Evolutionary conservation across 2,113 vertebrate species (phyloP).

Genomic region (Petrocephalus zakoni): DNA sequence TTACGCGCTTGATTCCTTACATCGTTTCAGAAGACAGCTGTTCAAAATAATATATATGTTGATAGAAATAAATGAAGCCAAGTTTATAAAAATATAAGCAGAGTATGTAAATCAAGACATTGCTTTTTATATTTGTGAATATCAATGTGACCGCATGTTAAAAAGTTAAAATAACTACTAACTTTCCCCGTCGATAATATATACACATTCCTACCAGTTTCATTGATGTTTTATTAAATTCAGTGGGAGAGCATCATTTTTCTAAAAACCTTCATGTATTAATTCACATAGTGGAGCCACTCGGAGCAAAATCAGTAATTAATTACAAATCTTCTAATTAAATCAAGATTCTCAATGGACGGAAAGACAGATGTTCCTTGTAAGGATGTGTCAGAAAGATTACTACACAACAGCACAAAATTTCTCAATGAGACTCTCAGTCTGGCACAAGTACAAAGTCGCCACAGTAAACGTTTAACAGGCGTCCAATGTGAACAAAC

Average conservation of each 20-base stretch:
- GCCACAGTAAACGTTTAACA: background rate
- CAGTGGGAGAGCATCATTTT: background rate
- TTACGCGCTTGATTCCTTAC: constrained; percentile 12
- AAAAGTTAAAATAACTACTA: background rate
- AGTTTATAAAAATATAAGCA: background rate
- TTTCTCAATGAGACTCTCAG: background rate
- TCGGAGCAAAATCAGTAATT: background rate
- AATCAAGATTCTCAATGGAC: background rate
- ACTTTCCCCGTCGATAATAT: background rate
- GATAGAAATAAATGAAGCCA: background rate
- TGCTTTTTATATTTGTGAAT: background rate
- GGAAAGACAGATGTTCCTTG: background rate
- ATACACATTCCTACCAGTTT: background rate
- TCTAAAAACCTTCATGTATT: background rate
- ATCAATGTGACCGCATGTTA: background rate
- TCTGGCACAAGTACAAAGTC: background rate
- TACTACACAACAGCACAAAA: background rate
- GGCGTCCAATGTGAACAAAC: background rate
- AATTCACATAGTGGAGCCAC: background rate
- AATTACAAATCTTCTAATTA: background rate
- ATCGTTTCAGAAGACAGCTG: background rate
- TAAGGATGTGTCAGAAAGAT: background rate
- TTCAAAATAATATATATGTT: background rate
- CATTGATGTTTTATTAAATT: background rate
- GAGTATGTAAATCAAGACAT: background rate